These are phyloP conservation scores for Cryptoprocta ferox DNA, from an alignment of 2,797 vertebrate species.

Conservation along the genomic window DNA sequence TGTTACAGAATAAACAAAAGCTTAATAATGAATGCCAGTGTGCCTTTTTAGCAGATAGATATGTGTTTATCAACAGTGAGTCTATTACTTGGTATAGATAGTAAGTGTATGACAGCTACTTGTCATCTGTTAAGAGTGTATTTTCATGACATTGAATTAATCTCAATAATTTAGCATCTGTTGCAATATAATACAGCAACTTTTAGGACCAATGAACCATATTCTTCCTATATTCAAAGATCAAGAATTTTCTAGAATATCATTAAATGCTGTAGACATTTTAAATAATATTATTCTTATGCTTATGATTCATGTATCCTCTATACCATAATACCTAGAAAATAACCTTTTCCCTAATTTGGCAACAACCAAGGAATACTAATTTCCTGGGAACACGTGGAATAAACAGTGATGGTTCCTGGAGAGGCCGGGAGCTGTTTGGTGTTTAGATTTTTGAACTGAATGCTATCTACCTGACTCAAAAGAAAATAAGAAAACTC, in stretches of 20 bases:
- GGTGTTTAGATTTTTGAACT: not conserved
- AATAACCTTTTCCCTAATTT: not conserved
- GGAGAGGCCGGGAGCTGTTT: not conserved
- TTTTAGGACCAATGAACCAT: not conserved
- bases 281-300: not conserved
- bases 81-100: not conserved
- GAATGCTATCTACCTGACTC: not conserved
- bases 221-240: not conserved
- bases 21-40: constrained; percentile 75
- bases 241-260: not conserved
- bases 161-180: not conserved
- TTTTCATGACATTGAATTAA: not conserved
- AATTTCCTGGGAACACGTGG: not conserved
- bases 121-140: not conserved
- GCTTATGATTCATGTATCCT: not conserved
- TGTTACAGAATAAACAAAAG: constrained; percentile 52
- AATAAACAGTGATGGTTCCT: not conserved
- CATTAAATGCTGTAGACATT: not conserved
- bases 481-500: not conserved
- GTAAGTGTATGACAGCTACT: not conserved
- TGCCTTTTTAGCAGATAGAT: constrained; percentile 57
- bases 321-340: not conserved
- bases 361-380: not conserved
- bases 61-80: constrained; percentile 54
- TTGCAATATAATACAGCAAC: not conserved